A percentile compares a stretch with the other conserved stretches of the same genome.
Conservation (phyloP, 2,113 vertebrate genomes). For the Maccullochella peelii region DNA sequence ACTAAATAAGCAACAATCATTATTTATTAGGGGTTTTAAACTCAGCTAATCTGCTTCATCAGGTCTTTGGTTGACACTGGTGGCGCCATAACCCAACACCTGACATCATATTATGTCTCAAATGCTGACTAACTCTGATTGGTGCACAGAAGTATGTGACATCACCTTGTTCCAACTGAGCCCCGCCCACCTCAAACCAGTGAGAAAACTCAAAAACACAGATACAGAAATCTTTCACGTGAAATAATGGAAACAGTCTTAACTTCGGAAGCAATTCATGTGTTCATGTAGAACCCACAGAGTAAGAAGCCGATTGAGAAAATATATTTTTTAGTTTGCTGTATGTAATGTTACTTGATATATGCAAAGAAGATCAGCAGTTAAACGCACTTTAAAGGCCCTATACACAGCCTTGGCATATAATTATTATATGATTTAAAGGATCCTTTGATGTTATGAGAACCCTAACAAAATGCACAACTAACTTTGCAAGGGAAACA, state of each 20-base stretch:
- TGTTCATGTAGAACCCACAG: neutral
- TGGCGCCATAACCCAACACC: neutral
- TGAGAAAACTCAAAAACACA: neutral
- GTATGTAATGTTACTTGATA: too few species aligned
- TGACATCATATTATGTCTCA: neutral
- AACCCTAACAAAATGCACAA: conserved; percentile 22
- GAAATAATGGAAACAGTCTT: neutral
- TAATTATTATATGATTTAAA: conserved; percentile 21
- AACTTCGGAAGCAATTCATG: neutral
- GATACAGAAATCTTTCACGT: neutral
- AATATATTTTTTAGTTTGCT: too few species aligned
- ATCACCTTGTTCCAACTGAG: neutral
- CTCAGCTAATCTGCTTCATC: neutral
- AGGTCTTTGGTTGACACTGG: neutral
- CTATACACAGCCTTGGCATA: neutral
- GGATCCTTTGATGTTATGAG: conserved; percentile 43
- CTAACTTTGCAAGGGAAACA: conserved; percentile 14
- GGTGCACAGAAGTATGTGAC: neutral
- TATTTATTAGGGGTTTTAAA: neutral
- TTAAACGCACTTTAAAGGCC: too few species aligned
- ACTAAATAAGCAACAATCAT: neutral
- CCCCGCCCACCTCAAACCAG: neutral
- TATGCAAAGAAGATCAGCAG: too few species aligned
- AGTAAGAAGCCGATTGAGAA: neutral
- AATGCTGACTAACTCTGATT: neutral